Base-by-base conservation (phyloP, 2,113 vertebrate genomes). In the Pandion haliaetus region DNA sequence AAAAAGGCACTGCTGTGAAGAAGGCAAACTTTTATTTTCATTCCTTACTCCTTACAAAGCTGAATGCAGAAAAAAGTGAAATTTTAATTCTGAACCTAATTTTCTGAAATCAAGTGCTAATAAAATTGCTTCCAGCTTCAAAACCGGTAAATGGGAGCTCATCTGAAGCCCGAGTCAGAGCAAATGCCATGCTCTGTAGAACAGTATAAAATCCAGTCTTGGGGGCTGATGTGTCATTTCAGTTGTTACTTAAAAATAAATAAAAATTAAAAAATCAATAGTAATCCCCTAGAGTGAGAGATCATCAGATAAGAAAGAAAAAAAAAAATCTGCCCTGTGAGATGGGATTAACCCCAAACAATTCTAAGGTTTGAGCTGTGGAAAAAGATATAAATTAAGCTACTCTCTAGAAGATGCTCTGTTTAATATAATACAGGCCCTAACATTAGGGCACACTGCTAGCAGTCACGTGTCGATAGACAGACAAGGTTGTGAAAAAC, bases 381-480 rank as follows among this genome's bases (percentile, higher is more conserved):
- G 23, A 72, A 59, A 76, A 80, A 47, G 17, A 42, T 13, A 4
- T 21, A 63, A 38, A 4, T 44, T 12, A 17, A 77, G 50, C 12
- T 49, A 14, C 24, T 58, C 32, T 36, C 78, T 29, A 45, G 10
- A 61, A 83, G 80, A 57, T 73, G 24, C 26, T 73, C 9, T 50
- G 11, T 82, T 78, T 74, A 38, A 45, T 47, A 14, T 25, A 44
- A 28, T 21, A 20, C 5, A 54, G 26, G 5, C 38, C 45, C 21
- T n/a, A 45, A n/a, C 3, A 1, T 32, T 32, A 25, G 44, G 21
- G 45, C 45, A 8, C 16, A 3, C 11, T 47, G 57, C 29, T 78
- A 49, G 26, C 61, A 65, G 54, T 38, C n/a, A 25, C 2, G 1
- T 8, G 17, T 47, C 0, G 0, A n/a, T 38, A 38, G 14, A 38